Evolutionary conservation across 2,797 vertebrate genomes (phyloP).

Genomic region (Muscicapa comitata): DNA sequence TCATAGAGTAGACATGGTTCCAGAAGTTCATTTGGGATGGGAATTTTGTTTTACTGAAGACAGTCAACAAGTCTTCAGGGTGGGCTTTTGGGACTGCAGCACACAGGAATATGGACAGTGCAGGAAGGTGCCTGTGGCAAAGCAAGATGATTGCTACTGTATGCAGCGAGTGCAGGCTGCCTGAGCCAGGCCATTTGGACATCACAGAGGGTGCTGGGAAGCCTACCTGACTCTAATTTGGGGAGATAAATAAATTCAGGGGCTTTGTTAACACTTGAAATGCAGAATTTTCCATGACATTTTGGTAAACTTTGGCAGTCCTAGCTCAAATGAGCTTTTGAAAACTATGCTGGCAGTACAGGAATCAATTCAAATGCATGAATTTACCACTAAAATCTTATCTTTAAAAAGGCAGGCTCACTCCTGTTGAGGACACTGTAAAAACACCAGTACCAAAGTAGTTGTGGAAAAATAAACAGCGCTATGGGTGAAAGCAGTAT

Average conservation of each 20-base stretch:
- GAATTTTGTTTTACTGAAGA: background rate
- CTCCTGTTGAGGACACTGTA: slow-evolving; percentile 27
- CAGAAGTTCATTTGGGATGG: background rate
- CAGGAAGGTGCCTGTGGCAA: background rate
- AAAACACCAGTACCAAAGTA: background rate
- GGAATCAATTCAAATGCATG: background rate
- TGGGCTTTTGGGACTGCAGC: background rate
- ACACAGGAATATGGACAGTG: accelerated
- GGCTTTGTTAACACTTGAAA: background rate
- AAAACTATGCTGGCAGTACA: background rate
- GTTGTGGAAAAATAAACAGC: background rate
- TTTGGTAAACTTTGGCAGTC: background rate
- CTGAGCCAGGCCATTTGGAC: background rate
- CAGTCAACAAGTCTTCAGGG: background rate
- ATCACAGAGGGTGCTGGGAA: background rate
- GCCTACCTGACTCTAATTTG: background rate
- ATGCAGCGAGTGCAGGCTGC: background rate
- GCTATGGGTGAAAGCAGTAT: background rate
- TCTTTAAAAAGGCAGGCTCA: background rate
- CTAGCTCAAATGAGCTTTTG: background rate
- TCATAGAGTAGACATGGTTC: background rate
- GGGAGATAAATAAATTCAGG: background rate
- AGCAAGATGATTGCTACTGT: background rate
- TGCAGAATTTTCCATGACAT: background rate
- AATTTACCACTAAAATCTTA: background rate